Evolutionary conservation across 2,113 vertebrate species (phyloP), one percentile per base, ranked within the genome.

Genomic region (Grus americana): DNA sequence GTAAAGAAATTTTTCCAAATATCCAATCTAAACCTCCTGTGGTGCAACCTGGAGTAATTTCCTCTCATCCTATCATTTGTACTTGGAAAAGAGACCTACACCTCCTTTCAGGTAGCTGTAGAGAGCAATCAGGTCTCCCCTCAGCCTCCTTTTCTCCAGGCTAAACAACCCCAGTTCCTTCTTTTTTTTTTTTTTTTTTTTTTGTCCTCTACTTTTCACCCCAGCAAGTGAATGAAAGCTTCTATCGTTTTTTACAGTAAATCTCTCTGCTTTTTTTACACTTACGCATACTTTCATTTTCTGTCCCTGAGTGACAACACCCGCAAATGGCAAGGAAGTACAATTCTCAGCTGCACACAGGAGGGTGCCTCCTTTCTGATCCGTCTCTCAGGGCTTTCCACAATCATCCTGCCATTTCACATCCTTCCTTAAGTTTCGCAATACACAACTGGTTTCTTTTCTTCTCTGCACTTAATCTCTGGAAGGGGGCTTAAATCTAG

Each of bases 1-100:
- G 12, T 24, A 21, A 78, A 59, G 10, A 50, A 23, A 8, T n/a
- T n/a, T 67, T n/a, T 58, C 44, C 34, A 30, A 15, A 67, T 42
- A 42, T 29, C 30, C 30, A 50, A 3, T 10, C 36, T 86, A 67
- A 67, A 30, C 7, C 15, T 50, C n/a, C 34, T 10, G 14, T 34
- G 14, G 21, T 1, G 1, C 4, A 46, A 27, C 11, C 13, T 46
- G 68, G 55, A 16, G 4, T 12, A 2, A 1, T 84, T 62, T 36
- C 26, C 38, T 36, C 20, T 55, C 3, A 2, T 47, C 21, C 21
- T 38, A 16, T 26, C 5, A 0, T 27, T 36, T 38, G 3, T 26
- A 32, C 32, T 21, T 55, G 13, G 47, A 24, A 11, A 20, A 73
- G 38, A 73, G 32, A 63, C 12, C 0, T 1, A 9, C 8, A 0